phyloP scores from a whole-genome alignment of 2,113 vertebrate genomes.

The Pheucticus melanocephalus region DNA sequence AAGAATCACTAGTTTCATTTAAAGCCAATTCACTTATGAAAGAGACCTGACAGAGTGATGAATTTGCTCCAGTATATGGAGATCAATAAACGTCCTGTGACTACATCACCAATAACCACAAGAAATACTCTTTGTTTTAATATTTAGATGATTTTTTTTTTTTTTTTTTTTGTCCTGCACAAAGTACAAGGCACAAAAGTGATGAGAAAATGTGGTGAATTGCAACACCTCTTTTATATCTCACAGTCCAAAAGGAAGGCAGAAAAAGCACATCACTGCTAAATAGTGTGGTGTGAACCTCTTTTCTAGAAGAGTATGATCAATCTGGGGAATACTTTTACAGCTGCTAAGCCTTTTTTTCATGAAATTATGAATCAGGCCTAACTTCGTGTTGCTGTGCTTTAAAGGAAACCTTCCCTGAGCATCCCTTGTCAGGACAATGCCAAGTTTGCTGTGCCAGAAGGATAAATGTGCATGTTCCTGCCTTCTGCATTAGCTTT shows the following conservation, averaged over 20 bases:
- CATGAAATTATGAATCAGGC: not conserved
- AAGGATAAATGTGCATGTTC: not conserved
- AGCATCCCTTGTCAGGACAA: rapidly evolving
- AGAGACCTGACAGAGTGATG: not conserved
- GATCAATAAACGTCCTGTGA: not conserved
- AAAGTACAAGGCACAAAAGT: not conserved
- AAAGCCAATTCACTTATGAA: not conserved
- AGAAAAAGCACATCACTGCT: not conserved
- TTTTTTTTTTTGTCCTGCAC: no score
- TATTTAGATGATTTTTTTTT: not conserved
- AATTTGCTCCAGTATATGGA: not conserved
- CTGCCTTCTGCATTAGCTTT: not conserved
- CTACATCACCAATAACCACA: not conserved
- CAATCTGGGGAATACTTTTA: not conserved
- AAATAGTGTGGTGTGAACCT: rapidly evolving
- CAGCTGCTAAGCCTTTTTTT: not conserved
- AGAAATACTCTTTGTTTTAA: not conserved
- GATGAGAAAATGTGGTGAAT: rapidly evolving
- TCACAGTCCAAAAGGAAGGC: not conserved
- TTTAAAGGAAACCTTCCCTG: not conserved
- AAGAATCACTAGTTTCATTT: not conserved
- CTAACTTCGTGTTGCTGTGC: rapidly evolving
- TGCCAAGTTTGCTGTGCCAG: not conserved
- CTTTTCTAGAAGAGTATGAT: not conserved
- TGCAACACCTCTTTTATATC: not conserved